phyloP scores from a whole-genome alignment of 2,113 vertebrate species.

The Menura novaehollandiae region DNA sequence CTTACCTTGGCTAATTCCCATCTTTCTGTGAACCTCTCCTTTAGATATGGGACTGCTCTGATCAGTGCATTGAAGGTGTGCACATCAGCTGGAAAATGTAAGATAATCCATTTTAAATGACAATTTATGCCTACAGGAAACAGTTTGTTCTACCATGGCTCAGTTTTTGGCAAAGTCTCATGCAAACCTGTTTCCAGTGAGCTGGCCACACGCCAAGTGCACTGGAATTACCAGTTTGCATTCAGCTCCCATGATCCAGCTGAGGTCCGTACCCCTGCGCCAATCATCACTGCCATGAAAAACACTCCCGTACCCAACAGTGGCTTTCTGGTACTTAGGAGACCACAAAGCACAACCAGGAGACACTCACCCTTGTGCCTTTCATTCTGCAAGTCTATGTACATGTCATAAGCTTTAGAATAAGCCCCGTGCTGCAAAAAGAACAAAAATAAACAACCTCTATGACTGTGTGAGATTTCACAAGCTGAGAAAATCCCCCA shows the following conservation, averaged over 20 bases:
- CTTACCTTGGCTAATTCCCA: slow-evolving; percentile 83
- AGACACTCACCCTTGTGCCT: slow-evolving; percentile 80
- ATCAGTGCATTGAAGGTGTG: slow-evolving; percentile 87
- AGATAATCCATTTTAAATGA: not conserved
- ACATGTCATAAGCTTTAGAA: slow-evolving; percentile 79
- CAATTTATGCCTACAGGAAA: not conserved
- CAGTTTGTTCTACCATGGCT: not conserved
- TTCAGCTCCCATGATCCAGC: slow-evolving; percentile 72
- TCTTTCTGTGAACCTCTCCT: slow-evolving; percentile 71
- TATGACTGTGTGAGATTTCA: not conserved
- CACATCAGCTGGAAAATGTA: slow-evolving; percentile 79
- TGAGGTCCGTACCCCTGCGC: slow-evolving; percentile 70
- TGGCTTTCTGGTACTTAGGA: not conserved
- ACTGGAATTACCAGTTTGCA: slow-evolving; percentile 11
- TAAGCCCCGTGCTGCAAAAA: slow-evolving; percentile 76
- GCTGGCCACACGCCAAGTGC: not conserved
- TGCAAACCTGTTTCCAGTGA: not conserved
- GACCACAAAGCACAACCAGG: not conserved
- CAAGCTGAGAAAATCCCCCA: not conserved
- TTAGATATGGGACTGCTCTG: slow-evolving; percentile 60
- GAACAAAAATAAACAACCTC: not conserved
- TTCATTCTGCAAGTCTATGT: slow-evolving; percentile 84
- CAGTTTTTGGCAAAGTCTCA: slow-evolving; percentile 48
- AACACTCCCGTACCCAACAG: not conserved
- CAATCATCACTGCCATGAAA: slow-evolving; percentile 55